Percentiles rank a stretch among this genome's conserved stretches.
phyloP scores from a whole-genome alignment of 2,113 vertebrate species.

The Nesogale talazaci region DNA sequence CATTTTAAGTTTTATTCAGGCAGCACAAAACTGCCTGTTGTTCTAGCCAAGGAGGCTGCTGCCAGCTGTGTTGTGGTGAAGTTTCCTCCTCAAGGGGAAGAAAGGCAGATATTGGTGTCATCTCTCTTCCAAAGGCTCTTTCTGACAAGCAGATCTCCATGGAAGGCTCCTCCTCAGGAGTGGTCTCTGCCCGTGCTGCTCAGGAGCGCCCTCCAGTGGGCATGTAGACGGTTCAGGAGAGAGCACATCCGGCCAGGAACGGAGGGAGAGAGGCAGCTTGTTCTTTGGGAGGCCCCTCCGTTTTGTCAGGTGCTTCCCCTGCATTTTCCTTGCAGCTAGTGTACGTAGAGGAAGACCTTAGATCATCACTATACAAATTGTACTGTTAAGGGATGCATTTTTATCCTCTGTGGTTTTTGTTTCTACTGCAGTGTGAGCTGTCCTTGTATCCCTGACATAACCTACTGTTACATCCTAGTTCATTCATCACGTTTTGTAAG shows the following conservation, averaged over 20 bases:
- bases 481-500: conserved; percentile 83
- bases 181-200: conserved; percentile 53
- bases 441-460: conserved; percentile 85
- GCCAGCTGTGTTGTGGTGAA: conserved; percentile 81
- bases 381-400: conserved; percentile 59
- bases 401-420: conserved; percentile 68
- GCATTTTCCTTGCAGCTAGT: conserved; percentile 58
- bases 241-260: conserved; percentile 11
- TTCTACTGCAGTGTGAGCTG: conserved; percentile 75
- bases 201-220: conserved; percentile 19
- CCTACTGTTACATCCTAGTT: conserved; percentile 76
- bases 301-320: conserved; percentile 72
- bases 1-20: conserved; percentile 79
- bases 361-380: conserved; percentile 57
- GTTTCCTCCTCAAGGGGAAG: conserved; percentile 75
- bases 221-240: conserved; percentile 52
- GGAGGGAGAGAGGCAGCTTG: conserved; percentile 53
- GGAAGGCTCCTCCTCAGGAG: conserved; percentile 70
- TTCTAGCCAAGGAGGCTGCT: conserved; percentile 77
- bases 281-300: conserved; percentile 59
- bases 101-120: conserved; percentile 81
- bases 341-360: conserved; percentile 55
- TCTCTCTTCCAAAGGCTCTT: conserved; percentile 76
- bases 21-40: conserved; percentile 73
- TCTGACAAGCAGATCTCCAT: conserved; percentile 76